Evolutionary conservation across 2,113 vertebrate species (phyloP), one percentile per base, ranked within the genome.

Genomic region (Lophius piscatorius): DNA sequence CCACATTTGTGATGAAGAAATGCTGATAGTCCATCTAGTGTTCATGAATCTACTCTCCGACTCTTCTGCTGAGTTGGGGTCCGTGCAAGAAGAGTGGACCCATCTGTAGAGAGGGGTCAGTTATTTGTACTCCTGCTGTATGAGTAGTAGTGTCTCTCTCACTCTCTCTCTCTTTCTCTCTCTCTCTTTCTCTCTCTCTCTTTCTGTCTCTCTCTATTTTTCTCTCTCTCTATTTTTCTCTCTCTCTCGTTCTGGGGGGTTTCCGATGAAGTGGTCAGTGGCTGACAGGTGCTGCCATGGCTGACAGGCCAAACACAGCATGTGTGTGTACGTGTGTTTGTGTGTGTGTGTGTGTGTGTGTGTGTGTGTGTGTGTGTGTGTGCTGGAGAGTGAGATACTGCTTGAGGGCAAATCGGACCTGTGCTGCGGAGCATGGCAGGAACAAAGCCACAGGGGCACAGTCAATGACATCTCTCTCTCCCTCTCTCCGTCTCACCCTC

Each of bases 191-290:
- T 35, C 17, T 48, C 33, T 40, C 16, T 16, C 34, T 55, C 36
- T 35, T 42, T n/a, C n/a, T n/a, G n/a, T 33, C 57, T 56, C 38
- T 39, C 17, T 60, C 55, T 31, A 41, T 20, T 41, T 35, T 41
- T 26, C 42, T 20, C 56, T 33, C 57, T 56, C 38, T 39, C 17
- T 60, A 50, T 31, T 42, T 20, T 41, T 35, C 46, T 26, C 42
- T 48, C 16, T 21, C 20, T 41, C 45, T 79, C 66, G n/a, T n/a
- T n/a, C 70, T 46, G 44, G 31, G 45, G 42, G 73, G 41, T 64
- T 68, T 74, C 71, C 63, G 22, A 86, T 87, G 82, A 86, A 89
- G 83, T 88, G 87, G 86, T 89, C 87, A 87, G 73, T 57, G n/a
- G 65, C 64, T 87, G 86, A 87, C 83, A 88, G 80, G 83, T 66